A percentile compares a stretch with the other conserved stretches of the same genome.
These are phyloP conservation scores for Hanleya hanleyi DNA, from an alignment of 2,888 invertebrate genomes.

Conservation along the genomic window DNA sequence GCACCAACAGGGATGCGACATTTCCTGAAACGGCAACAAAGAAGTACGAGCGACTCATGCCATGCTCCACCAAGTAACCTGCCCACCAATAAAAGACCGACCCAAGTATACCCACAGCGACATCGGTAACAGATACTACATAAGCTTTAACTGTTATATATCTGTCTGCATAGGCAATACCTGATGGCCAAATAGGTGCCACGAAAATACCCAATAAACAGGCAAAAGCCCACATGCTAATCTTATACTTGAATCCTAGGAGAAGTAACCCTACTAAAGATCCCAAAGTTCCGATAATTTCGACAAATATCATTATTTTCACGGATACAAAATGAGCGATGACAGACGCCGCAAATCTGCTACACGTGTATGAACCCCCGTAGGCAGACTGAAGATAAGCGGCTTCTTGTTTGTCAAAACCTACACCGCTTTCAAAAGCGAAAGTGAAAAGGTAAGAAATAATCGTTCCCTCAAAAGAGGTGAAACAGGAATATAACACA, in stretches of 20 bases:
- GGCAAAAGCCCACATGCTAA: not conserved
- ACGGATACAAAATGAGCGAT: not conserved
- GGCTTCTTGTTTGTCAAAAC: not conserved
- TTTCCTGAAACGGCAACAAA: not conserved
- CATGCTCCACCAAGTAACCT: not conserved
- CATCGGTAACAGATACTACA: not conserved
- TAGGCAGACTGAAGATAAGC: not conserved
- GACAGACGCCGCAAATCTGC: not conserved
- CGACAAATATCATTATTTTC: not conserved
- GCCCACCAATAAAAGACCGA: not conserved
- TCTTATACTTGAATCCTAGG: not conserved
- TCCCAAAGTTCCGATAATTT: not conserved
- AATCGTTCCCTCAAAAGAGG: not conserved
- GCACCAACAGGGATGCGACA: not conserved
- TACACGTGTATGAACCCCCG: not conserved
- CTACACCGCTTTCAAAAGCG: not conserved
- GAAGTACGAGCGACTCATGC: not conserved
- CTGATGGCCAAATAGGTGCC: not conserved
- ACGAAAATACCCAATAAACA: not conserved
- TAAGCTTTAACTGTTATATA: not conserved
- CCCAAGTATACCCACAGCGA: not conserved
- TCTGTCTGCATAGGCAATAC: not conserved
- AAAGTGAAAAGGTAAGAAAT: not conserved
- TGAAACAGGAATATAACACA: not conserved
- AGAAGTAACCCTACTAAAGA: not conserved